phyloP scores from a whole-genome alignment of 2,797 vertebrate species.

The Rhynchonycteris naso region DNA sequence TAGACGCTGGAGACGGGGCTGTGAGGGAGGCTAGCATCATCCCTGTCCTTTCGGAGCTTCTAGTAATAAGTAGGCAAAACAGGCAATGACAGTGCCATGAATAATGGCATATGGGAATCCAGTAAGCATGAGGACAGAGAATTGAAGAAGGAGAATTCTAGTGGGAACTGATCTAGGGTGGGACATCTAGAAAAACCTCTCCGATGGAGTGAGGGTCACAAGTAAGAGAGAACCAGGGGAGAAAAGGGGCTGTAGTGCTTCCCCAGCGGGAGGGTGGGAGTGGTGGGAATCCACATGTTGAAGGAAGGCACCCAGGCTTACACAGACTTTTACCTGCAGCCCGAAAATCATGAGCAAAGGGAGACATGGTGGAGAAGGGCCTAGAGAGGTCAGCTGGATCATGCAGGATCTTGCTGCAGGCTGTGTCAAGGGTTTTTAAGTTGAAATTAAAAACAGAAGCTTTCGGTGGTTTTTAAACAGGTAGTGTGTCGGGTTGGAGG shows the following conservation, averaged over 20 bases:
- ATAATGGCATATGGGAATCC: not conserved
- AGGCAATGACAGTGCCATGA: not conserved
- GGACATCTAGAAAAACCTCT: not conserved
- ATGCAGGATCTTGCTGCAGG: not conserved
- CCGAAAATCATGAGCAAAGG: not conserved
- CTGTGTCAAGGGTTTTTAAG: not conserved
- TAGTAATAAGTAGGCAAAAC: not conserved
- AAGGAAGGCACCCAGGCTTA: not conserved
- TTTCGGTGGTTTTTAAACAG: slow-evolving; percentile 20
- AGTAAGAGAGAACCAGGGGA: not conserved
- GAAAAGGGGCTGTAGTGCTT: not conserved
- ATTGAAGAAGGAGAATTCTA: not conserved
- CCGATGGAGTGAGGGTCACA: not conserved
- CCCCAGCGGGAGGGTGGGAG: not conserved
- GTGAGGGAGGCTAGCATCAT: not conserved
- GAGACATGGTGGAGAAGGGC: not conserved
- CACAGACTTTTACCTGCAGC: not conserved
- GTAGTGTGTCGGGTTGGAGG: not conserved
- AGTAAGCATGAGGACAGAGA: not conserved
- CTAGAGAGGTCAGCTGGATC: not conserved
- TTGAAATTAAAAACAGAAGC: not conserved
- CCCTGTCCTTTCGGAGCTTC: not conserved
- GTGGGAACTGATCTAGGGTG: not conserved
- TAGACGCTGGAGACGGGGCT: not conserved
- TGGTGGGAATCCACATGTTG: not conserved